These are phyloP conservation scores for Eupleurogrammus muticus DNA, from an alignment of 2,797 vertebrate genomes.

Conservation along the genomic window DNA sequence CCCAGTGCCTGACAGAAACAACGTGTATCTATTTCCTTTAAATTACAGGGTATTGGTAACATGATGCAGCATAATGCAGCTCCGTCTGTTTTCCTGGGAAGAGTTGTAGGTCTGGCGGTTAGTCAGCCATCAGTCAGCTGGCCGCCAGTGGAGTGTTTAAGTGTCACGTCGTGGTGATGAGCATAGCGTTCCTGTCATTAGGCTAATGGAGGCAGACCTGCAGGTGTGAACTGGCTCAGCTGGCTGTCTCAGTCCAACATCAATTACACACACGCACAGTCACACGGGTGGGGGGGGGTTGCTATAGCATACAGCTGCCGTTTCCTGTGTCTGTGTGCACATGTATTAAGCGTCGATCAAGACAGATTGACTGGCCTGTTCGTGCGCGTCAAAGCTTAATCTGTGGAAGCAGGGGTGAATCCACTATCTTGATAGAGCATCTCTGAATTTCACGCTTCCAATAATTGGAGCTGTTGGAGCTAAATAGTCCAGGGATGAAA, in stretches of 20 bases:
- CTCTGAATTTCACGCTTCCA: slow-evolving; percentile 31
- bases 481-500: slow-evolving; percentile 18
- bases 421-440: slow-evolving; percentile 7
- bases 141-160: slow-evolving; percentile 53
- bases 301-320: slow-evolving; percentile 14
- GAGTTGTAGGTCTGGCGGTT: neutral
- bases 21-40: slow-evolving; percentile 26
- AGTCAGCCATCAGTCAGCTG: slow-evolving; percentile 46
- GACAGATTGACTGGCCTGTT: slow-evolving; percentile 47
- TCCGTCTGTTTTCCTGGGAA: slow-evolving; percentile 12
- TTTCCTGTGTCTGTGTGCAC: slow-evolving; percentile 31
- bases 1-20: slow-evolving; percentile 14
- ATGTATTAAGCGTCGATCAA: slow-evolving; percentile 58
- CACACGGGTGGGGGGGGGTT: neutral
- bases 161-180: slow-evolving; percentile 60
- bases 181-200: slow-evolving; percentile 68
- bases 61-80: slow-evolving; percentile 20
- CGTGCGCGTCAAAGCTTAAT: slow-evolving; percentile 46
- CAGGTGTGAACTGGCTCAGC: slow-evolving; percentile 71
- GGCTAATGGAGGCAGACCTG: slow-evolving; percentile 72
- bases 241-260: slow-evolving; percentile 50
- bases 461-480: slow-evolving; percentile 20
- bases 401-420: slow-evolving; percentile 23
- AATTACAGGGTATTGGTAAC: slow-evolving; percentile 26
- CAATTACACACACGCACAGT: slow-evolving; percentile 37